These are phyloP conservation scores for Aphidius gifuensis DNA, from an alignment of 1,140 invertebrate genomes.

Conservation along the genomic window DNA sequence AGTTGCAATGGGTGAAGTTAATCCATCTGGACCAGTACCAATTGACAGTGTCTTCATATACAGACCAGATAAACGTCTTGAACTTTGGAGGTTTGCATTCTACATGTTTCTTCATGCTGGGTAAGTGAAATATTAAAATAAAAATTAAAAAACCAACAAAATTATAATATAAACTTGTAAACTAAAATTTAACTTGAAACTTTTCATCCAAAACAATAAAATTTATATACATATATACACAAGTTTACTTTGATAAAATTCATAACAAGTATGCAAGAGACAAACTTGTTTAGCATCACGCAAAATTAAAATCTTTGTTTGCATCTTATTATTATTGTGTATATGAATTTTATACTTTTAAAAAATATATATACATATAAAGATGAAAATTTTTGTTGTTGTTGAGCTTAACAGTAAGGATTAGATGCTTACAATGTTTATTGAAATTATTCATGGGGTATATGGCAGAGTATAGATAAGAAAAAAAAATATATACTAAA, in stretches of 20 bases:
- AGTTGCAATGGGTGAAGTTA: conserved; percentile 75
- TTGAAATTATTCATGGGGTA: conserved; percentile 23
- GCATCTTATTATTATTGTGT: no score
- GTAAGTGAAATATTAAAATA: conserved; percentile 54
- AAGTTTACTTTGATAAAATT: no score
- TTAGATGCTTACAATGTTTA: conserved; percentile 13
- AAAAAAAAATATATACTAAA: conserved; percentile 1
- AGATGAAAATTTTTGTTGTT: no score
- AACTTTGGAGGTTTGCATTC: conserved; percentile 91
- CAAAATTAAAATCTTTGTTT: no score
- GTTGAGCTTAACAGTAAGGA: background rate
- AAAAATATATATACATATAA: no score
- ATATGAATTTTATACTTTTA: no score
- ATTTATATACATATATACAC: no score
- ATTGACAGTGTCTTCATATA: conserved; percentile 92
- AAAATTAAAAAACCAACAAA: background rate
- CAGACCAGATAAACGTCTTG: conserved; percentile 83
- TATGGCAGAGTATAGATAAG: conserved; percentile 11
- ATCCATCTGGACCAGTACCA: conserved; percentile 84
- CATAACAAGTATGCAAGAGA: no score
- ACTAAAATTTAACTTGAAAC: background rate
- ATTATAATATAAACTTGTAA: background rate
- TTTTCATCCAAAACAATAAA: background rate
- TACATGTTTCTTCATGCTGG: conserved; percentile 95
- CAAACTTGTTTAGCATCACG: no score